Evolutionary conservation across 2,888 invertebrate genomes (phyloP).

Genomic region (Tubulanus polymorphus): DNA sequence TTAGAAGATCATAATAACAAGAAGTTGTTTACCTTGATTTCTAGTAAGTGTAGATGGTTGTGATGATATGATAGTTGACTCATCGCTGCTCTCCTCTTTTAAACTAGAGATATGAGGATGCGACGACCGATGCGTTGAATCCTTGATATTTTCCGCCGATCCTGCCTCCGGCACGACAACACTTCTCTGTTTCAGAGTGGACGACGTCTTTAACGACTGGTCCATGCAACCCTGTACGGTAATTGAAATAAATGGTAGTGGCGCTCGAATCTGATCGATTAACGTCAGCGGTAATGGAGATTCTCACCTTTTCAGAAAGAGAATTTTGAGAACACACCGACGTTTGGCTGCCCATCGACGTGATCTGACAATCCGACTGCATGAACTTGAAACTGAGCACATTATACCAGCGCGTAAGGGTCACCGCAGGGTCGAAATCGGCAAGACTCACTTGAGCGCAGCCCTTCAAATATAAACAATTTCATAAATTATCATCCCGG

Average conservation of each 20-base stretch:
- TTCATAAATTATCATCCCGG: slow-evolving; percentile 2
- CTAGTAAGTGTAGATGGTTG: slow-evolving; percentile 93
- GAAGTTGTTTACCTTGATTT: slow-evolving; percentile 62
- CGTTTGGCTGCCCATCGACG: background rate
- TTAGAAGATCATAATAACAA: no score
- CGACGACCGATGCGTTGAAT: no score
- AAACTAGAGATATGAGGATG: slow-evolving; percentile 8
- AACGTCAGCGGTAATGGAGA: no score
- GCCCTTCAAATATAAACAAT: slow-evolving; percentile 63
- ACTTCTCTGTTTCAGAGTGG: no score
- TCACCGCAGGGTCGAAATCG: slow-evolving; percentile 80
- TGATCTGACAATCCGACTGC: slow-evolving; percentile 56
- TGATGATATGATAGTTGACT: slow-evolving; percentile 90
- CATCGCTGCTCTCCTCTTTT: slow-evolving; percentile 88
- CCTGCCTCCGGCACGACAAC: no score
- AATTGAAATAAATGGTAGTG: no score
- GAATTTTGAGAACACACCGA: no score
- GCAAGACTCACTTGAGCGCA: slow-evolving; percentile 93
- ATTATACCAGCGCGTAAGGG: slow-evolving; percentile 90
- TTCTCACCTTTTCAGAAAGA: no score
- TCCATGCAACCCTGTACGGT: no score
- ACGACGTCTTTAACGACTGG: no score
- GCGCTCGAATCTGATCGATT: no score
- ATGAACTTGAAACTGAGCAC: slow-evolving; percentile 79
- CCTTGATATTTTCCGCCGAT: no score